Evolutionary conservation across 2,113 vertebrate genomes (phyloP), one percentile per base, ranked within the genome.

Genomic region (Campylorhamphus procurvoides): DNA sequence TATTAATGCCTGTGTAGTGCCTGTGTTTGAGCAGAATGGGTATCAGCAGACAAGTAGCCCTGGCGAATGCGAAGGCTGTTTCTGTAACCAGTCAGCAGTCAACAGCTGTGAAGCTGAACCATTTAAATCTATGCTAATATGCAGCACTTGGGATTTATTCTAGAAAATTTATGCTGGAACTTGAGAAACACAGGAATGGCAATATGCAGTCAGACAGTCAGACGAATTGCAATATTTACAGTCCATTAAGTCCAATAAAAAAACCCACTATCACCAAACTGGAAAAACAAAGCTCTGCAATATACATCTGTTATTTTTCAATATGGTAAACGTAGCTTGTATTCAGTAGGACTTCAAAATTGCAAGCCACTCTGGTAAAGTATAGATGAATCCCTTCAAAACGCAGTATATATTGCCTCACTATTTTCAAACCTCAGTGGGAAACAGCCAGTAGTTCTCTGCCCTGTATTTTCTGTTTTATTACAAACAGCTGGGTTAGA

Each of bases 61-160:
- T 53, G 42, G 59, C 58, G 84, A 60, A 82, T 18, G 44, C 39
- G 55, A 62, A 90, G 37, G 75, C 47, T 18, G 5, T 83, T 91
- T 73, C 37, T 0, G 0, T 50, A 33, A 33, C 28, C 0, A 0
- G 42, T 37, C 75, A 66, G 58, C 5, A 3, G 25, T 29, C 0
- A 0, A 9, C 35, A 74, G 50, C 71, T 80, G 50, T 35, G n/a
- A 79, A 83, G 58, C 60, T 42, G 55, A 76, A 69, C 72, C 28
- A 23, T 56, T 74, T 84, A 59, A 58, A 49, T 74, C 52, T 88
- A 25, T 89, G 74, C 55, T 93, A 62, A 46, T 66, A 28, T 53
- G 83, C 33, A 88, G 59, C 19, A 1, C 39, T 59, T 88, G 52
- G 53, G 60, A 71, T 77, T 96, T 80, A 62, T 71, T 80, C 46